These are phyloP conservation scores for Oenanthe oenanthe DNA, from an alignment of 2,113 vertebrate genomes.

Conservation along the genomic window DNA sequence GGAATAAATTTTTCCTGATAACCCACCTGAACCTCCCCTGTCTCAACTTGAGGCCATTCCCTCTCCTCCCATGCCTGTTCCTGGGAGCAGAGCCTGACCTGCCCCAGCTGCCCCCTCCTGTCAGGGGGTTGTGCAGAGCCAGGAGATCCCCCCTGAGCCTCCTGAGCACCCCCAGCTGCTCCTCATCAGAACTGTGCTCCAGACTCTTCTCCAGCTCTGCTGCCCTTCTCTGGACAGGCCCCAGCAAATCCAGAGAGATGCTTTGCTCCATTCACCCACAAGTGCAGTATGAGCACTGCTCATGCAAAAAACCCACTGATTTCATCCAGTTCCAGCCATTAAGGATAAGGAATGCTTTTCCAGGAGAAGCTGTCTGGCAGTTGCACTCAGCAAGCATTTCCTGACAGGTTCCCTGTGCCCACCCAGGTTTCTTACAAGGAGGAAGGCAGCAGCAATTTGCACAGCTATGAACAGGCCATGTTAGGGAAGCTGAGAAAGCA, in stretches of 20 bases:
- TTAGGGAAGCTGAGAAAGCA: neutral
- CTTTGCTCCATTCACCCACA: neutral
- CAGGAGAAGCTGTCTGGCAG: neutral
- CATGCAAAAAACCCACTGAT: neutral
- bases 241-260: neutral
- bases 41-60: rapidly evolving
- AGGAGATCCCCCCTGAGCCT: neutral
- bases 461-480: neutral
- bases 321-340: neutral
- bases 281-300: neutral
- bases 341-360: neutral
- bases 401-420: neutral
- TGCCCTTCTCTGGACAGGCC: neutral
- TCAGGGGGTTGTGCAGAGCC: neutral
- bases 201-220: neutral
- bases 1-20: neutral
- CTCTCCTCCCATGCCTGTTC: neutral
- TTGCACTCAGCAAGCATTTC: neutral
- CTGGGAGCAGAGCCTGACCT: neutral
- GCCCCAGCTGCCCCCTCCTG: rapidly evolving
- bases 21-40: neutral
- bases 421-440: neutral
- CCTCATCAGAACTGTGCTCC: neutral
- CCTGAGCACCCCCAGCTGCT: neutral
- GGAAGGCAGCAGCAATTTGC: neutral